Evolutionary conservation across 2,113 vertebrate genomes (phyloP), one percentile per base, ranked within the genome.

Genomic region (Dascyllus trimaculatus): DNA sequence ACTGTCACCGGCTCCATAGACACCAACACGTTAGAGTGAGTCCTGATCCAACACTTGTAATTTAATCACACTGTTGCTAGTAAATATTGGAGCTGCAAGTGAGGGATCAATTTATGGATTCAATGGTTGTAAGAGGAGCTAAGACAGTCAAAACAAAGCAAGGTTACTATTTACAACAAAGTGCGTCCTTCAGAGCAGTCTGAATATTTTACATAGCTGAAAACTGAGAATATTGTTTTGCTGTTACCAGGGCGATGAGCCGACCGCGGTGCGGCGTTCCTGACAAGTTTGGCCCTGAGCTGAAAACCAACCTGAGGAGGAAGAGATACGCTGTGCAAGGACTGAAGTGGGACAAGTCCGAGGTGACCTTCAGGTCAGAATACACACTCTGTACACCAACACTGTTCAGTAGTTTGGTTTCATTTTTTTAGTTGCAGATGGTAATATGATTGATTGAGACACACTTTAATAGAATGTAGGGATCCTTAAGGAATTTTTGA

Each of bases 311-410:
- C 67, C 91, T 98, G 67, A 94, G 97, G 87, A 96, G 95, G 83
- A 97, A 95, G 86, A 94, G 97, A 77, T 98, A 96, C 1, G 97
- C 96, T 22, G 90, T 96, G 65, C 97, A 98, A 88, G 97, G 97
- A 48, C 91, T 96, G 74, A 97, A 97, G 81, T 98, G 97, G 97
- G 94, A 96, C 3, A 95, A 96, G 54, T 92, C 87, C 0, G 96
- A 98, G 81, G 93, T 98, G 81, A 98, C 95, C 32, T 98, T 95
- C 93, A 97, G 97, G 97, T 98, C 86, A 90, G 94, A 75, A 66
- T 8, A 1, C 29, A 13, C 14, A 14, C 24, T 19, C 3, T 0
- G 21, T 14, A 21, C 26, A 5, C 0, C 11, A 0, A 26, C n/a
- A n/a, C 5, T 11, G 4, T 45, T 13, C 17, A 53, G 1, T 7